Evolutionary conservation across 2,888 invertebrate species (phyloP), one percentile per base, ranked within the genome.

Genomic region (Eretmocerus hayati): DNA sequence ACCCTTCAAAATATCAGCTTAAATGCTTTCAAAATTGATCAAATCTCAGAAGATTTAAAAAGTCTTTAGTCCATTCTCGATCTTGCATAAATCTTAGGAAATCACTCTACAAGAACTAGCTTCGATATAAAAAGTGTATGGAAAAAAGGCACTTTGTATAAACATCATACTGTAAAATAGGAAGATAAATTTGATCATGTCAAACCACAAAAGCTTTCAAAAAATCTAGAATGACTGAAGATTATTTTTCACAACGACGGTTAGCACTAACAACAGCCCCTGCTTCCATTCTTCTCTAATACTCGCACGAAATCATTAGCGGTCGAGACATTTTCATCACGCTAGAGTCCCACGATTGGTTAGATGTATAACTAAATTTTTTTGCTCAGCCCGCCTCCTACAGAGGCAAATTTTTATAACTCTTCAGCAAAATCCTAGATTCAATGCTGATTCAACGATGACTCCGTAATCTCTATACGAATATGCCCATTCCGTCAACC

Each of bases 401-500:
- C 48, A 33, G 37, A 48, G 50, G 50, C 50, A 41, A 48, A 33
- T 46, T 35, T 37, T 43, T 44, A 15, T 22, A 38, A 8, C 42
- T 35, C 16, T 38, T 41, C 16, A 37, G 45, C 50, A 42, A 53
- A 46, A 43, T 48, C 32, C 31, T 43, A 44, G 48, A n/a, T 46
- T 49, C 49, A 46, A 49, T 44, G 36, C 39, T 20, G 45, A 26
- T 36, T 31, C 26, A 20, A 45, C 48, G 48, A n/a, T n/a, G n/a
- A n/a, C n/a, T n/a, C n/a, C n/a, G n/a, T n/a, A n/a, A n/a, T n/a
- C n/a, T n/a, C n/a, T n/a, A n/a, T n/a, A n/a, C n/a, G n/a, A n/a
- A n/a, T n/a, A n/a, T n/a, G n/a, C n/a, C n/a, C 36, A 13, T 2
- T 32, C 40, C 41, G 59, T 70, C 70, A 70, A 62, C 69, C 70